A percentile compares a stretch with the other conserved stretches of the same genome.
Evolutionary conservation across 2,113 vertebrate genomes (phyloP).

Genomic region (Gobiocypris rarus): DNA sequence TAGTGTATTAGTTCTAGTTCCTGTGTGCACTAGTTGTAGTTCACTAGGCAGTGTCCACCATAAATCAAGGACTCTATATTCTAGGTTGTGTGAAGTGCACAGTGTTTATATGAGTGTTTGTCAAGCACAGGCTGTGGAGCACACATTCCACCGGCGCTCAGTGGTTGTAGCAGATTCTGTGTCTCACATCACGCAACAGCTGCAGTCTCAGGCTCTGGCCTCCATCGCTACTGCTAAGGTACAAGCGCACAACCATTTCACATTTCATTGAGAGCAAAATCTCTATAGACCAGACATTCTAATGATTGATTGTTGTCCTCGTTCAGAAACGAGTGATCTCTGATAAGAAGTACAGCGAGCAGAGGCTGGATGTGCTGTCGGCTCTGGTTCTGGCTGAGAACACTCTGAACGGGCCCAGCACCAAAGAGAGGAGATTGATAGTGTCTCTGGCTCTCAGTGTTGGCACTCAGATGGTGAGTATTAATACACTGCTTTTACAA

Average conservation of each 20-base stretch:
- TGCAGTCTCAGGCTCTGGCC: slow-evolving; percentile 92
- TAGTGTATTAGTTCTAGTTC: background rate
- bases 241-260: slow-evolving; percentile 25
- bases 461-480: slow-evolving; percentile 92
- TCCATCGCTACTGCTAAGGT: slow-evolving; percentile 92
- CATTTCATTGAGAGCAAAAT: background rate
- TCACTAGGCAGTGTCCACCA: background rate
- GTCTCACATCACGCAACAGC: slow-evolving; percentile 91
- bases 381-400: slow-evolving; percentile 95
- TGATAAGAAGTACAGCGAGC: slow-evolving; percentile 99
- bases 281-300: background rate
- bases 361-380: slow-evolving; percentile 94
- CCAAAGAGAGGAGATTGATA: slow-evolving; percentile 90
- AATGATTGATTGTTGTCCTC: background rate
- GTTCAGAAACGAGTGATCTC: slow-evolving; percentile 96
- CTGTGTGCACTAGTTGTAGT: background rate
- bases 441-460: slow-evolving; percentile 91
- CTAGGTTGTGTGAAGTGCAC: background rate
- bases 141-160: slow-evolving; percentile 92
- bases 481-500: background rate
- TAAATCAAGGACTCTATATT: background rate
- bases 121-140: slow-evolving; percentile 86
- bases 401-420: slow-evolving; percentile 91
- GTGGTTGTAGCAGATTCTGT: slow-evolving; percentile 96
- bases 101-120: slow-evolving; percentile 4